Evolutionary conservation across 2,113 vertebrate species (phyloP).

Genomic region (Hiodon tergisus): DNA sequence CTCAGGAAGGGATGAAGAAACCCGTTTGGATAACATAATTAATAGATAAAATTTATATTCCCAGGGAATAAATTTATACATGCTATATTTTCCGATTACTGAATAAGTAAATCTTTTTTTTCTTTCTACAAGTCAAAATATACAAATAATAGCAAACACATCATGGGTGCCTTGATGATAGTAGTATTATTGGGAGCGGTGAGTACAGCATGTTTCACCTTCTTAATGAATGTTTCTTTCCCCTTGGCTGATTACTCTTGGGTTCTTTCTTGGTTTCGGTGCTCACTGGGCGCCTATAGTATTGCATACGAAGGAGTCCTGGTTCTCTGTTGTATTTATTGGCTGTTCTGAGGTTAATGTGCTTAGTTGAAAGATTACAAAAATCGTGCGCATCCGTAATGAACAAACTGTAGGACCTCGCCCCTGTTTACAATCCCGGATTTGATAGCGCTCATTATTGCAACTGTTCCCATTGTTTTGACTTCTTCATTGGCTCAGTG

Average conservation of each 20-base stretch:
- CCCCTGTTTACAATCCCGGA: too few species aligned
- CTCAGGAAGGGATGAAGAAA: slow-evolving; percentile 15
- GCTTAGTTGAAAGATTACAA: background rate
- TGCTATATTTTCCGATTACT: slow-evolving; percentile 10
- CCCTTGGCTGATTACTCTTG: background rate
- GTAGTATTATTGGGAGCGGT: slow-evolving; percentile 57
- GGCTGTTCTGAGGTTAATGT: background rate
- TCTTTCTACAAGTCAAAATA: background rate
- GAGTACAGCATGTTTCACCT: slow-evolving; percentile 44
- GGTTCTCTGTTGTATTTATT: background rate
- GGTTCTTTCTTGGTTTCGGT: background rate
- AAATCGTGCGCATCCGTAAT: too few species aligned
- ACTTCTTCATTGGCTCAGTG: too few species aligned
- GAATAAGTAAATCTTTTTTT: background rate
- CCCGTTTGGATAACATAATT: slow-evolving; percentile 27
- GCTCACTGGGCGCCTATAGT: background rate
- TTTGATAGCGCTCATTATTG: too few species aligned
- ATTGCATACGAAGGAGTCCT: background rate
- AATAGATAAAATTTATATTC: slow-evolving; percentile 31
- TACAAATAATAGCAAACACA: slow-evolving; percentile 33
- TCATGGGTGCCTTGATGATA: slow-evolving; percentile 52
- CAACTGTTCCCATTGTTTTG: too few species aligned
- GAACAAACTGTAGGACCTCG: too few species aligned
- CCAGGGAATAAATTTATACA: background rate
- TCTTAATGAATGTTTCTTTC: slow-evolving; percentile 38